These are phyloP conservation scores for Platerodrilus igneus DNA, from an alignment of 2,888 invertebrate genomes.

Conservation along the genomic window DNA sequence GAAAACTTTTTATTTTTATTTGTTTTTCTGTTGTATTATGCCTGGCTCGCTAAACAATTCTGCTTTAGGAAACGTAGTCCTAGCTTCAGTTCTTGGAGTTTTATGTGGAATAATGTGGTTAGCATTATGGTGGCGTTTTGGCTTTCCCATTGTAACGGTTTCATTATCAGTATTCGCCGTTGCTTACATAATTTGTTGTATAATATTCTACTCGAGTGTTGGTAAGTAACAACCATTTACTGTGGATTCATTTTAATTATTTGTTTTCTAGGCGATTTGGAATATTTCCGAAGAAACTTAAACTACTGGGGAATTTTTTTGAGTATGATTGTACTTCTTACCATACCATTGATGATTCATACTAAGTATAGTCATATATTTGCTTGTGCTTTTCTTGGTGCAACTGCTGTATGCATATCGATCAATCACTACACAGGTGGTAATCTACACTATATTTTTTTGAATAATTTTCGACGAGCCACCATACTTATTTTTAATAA, in stretches of 20 bases:
- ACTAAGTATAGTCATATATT: constrained; percentile 58
- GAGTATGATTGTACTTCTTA: constrained; percentile 50
- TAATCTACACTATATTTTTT: constrained; percentile 62
- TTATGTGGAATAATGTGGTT: constrained; percentile 59
- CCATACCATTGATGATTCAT: constrained; percentile 50
- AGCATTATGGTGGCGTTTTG: constrained; percentile 59
- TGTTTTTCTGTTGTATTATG: too few species aligned
- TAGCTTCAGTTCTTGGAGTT: constrained; percentile 53
- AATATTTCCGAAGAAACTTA: constrained; percentile 50
- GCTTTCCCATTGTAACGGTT: constrained; percentile 58
- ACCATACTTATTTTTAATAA: constrained; percentile 55
- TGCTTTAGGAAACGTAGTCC: constrained; percentile 52
- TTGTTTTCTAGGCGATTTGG: constrained; percentile 48
- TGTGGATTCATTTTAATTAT: constrained; percentile 7
- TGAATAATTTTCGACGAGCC: constrained; percentile 62
- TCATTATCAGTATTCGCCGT: constrained; percentile 55
- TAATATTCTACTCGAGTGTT: constrained; percentile 56
- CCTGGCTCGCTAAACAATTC: too few species aligned
- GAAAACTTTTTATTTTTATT: too few species aligned
- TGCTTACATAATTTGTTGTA: constrained; percentile 58
- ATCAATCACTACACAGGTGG: constrained; percentile 62
- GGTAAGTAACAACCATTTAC: constrained; percentile 49
- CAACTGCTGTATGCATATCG: constrained; percentile 58
- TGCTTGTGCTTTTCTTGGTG: constrained; percentile 60
- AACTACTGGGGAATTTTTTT: constrained; percentile 63